phyloP scores from a whole-genome alignment of 2,888 invertebrate genomes.

The Tenodera sinensis region DNA sequence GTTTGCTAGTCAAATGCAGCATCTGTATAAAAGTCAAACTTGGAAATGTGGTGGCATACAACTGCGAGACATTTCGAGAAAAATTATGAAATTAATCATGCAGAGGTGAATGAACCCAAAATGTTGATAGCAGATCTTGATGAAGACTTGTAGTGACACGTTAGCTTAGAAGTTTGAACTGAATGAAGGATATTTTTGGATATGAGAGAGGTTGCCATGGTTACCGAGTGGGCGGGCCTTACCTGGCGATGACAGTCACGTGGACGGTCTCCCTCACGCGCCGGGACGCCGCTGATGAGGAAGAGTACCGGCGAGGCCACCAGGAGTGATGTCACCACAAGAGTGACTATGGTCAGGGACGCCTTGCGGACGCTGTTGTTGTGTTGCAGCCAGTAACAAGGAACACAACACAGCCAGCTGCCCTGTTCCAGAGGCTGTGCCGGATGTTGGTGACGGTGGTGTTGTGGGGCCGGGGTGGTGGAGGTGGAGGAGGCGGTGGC shows the following conservation, averaged over 20 bases:
- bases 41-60: too few species aligned
- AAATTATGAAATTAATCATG: too few species aligned
- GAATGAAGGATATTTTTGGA: too few species aligned
- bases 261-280: conserved; percentile 31
- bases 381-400: conserved; percentile 54
- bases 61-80: too few species aligned
- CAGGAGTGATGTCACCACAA: conserved; percentile 56
- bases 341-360: conserved; percentile 55
- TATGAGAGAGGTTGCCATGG: too few species aligned
- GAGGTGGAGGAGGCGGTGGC: too few species aligned
- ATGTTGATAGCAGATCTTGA: too few species aligned
- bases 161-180: too few species aligned
- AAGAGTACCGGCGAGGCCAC: conserved; percentile 59
- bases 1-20: too few species aligned
- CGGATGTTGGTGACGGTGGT: not conserved
- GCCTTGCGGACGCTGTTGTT: conserved; percentile 58
- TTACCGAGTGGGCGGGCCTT: conserved; percentile 29
- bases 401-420: conserved; percentile 57
- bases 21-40: too few species aligned
- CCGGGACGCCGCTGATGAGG: conserved; percentile 50
- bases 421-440: conserved; percentile 36
- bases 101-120: too few species aligned
- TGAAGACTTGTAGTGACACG: too few species aligned
- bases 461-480: not conserved
- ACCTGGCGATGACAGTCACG: conserved; percentile 41